These are phyloP conservation scores for Leptobrachium leishanense DNA, from an alignment of 2,113 vertebrate species.

Conservation along the genomic window DNA sequence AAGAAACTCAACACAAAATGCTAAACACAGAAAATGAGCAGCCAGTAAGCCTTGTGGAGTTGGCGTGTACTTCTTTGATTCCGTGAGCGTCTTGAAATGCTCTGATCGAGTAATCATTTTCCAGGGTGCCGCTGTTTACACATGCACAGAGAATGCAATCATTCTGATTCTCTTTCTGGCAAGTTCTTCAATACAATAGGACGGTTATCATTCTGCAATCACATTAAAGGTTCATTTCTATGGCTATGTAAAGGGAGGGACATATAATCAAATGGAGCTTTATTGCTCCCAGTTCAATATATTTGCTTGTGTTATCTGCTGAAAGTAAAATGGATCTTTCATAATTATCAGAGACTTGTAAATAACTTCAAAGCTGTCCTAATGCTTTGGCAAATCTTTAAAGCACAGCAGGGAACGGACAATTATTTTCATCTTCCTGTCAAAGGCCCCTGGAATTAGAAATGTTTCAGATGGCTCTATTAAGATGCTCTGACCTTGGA, in stretches of 20 bases:
- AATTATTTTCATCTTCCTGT: conserved; percentile 40
- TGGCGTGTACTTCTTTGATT: too few relatives aligned
- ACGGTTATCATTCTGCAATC: not conserved
- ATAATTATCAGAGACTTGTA: conserved; percentile 43
- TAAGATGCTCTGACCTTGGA: conserved; percentile 37
- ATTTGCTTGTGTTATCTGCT: conserved; percentile 9
- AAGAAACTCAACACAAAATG: too few relatives aligned
- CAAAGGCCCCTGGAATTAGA: conserved; percentile 39
- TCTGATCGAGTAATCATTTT: too few relatives aligned
- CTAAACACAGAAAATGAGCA: too few relatives aligned
- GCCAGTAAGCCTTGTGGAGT: too few relatives aligned
- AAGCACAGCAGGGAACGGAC: conserved; percentile 36
- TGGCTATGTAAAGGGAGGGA: not conserved
- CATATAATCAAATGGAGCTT: not conserved
- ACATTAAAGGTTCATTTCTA: conserved; percentile 10
- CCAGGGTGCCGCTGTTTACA: too few relatives aligned
- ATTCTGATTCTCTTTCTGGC: too few relatives aligned
- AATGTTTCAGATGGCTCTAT: conserved; percentile 36
- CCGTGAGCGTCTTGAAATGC: too few relatives aligned
- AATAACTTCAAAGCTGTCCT: conserved; percentile 47
- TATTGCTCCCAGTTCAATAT: conserved; percentile 2
- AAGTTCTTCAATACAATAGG: conserved; percentile 5
- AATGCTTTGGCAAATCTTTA: conserved; percentile 40
- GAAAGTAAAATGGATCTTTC: conserved; percentile 23
- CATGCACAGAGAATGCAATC: too few relatives aligned